Evolutionary conservation across 2,113 vertebrate genomes (phyloP), one percentile per base, ranked within the genome.

Genomic region (Gallinago media): DNA sequence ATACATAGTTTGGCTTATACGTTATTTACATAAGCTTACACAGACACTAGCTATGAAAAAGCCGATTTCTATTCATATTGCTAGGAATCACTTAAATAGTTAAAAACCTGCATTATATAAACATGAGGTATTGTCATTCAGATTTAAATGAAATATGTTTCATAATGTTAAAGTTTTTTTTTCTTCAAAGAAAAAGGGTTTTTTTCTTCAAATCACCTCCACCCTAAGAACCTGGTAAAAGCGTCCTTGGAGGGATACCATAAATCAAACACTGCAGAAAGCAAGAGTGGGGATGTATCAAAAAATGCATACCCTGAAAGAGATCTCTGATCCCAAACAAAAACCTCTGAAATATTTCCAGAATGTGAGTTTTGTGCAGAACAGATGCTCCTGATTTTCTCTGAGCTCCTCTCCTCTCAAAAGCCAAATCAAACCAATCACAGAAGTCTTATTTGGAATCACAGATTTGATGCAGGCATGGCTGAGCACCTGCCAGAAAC

Each of bases 71-170:
- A 63, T 66, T 52, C 77, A 34, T 47, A 72, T 18, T 36, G 74
- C 21, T 79, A 93, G 20, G 36, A 93, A 67, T 54, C 38, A 91
- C 50, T 58, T 55, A 92, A 95, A 94, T 62, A 97, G 82, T 75
- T 90, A 36, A 40, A 82, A 84, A 54, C 12, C 44, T 61, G 3
- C 27, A 59, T 85, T 89, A 71, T 85, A 83, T 63, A 83, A 94
- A 91, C 67, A 85, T 13, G n/a, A 94, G 22, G 6, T 42, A 68
- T 15, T 78, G 68, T n/a, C 80, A 89, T 86, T 70, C 19, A 88
- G 67, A 89, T 55, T 94, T 36, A 96, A 97, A 92, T 56, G 42
- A 88, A 81, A 85, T 44, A 54, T 47, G 79, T 89, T 97, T 66
- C 42, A 19, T 84, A 56, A 25, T 71, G 72, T 71, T 42, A 15